Evolutionary conservation across 1,140 invertebrate species (phyloP).

Genomic region (Anastatus disparis): DNA sequence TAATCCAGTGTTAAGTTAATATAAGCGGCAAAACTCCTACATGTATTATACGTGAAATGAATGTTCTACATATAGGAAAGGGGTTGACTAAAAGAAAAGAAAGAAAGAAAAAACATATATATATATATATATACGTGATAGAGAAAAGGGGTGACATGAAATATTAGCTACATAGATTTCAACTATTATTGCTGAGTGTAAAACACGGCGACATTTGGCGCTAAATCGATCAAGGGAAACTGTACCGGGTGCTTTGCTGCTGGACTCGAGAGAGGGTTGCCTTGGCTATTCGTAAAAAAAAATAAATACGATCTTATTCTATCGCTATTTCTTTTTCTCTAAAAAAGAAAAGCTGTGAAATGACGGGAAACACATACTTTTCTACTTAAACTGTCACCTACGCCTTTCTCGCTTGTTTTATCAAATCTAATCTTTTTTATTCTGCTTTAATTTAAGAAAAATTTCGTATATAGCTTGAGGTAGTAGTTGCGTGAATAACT

Average conservation of each 20-base stretch:
- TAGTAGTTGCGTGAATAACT: background rate
- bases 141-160: conserved; percentile 55
- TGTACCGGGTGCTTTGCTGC: conserved; percentile 38
- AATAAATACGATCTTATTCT: conserved; percentile 41
- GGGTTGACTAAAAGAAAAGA: too few species aligned
- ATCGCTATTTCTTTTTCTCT: background rate
- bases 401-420: background rate
- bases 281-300: conserved; percentile 28
- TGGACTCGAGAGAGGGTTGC: too few species aligned
- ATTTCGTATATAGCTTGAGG: background rate
- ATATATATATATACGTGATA: background rate
- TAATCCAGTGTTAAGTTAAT: background rate
- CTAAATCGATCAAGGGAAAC: conserved; percentile 56
- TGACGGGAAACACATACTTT: conserved; percentile 28
- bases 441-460: background rate
- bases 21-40: background rate
- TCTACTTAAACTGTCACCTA: conserved; percentile 26
- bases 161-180: conserved; percentile 64
- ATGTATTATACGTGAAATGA: too few species aligned
- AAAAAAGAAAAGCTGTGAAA: background rate
- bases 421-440: background rate
- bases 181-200: conserved; percentile 63
- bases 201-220: conserved; percentile 64
- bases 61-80: too few species aligned
- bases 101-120: too few species aligned